Base-by-base conservation (phyloP, 2,888 invertebrate species). In the Chorisops tibialis region DNA sequence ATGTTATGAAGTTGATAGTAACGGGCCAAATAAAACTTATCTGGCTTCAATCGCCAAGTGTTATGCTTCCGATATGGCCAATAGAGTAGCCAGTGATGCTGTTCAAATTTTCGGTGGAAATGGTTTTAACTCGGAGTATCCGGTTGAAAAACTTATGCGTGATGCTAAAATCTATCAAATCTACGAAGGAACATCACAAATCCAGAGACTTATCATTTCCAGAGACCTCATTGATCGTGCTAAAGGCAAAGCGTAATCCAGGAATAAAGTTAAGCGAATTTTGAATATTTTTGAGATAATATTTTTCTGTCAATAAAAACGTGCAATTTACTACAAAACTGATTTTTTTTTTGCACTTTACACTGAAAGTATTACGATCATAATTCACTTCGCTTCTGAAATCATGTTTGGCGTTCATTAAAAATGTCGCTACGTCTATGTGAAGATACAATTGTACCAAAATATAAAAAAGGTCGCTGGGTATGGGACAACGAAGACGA, bases 91-190 rank as follows among this genome's bases (percentile, higher is more conserved):
- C 0, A 80, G 91, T 0, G 93, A 95, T 78, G 94, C 95, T 49
- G 95, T 96, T 0, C 89, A 93, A 83, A 82, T 94, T 22, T 93
- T 92, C 75, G 94, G 94, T 16, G 94, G 94, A 16, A 91, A 91
- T 76, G 94, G 95, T 0, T 96, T 91, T 81, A 96, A 95, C 80
- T 86, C 84, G 22, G 96, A 96, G 50, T 96, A 96, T 77, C 96
- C 96, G 0, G 96, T 94, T 0, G 96, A 96, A 77, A 96, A 96
- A 73, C 81, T 96, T 63, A 95, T 96, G 94, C 82, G 96, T 65
- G 96, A 96, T 78, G 96, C 96, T 16, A 96, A 96, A 78, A 96
- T 96, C 70, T 96, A 88, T 79, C 93, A 94, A 79, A 96, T 96
- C 70, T 96, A 96, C 73, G 95, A 96, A 77, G 96, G 96, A 64